These are phyloP conservation scores for Toxotes jaculatrix DNA, from an alignment of 2,113 vertebrate genomes.

Conservation along the genomic window DNA sequence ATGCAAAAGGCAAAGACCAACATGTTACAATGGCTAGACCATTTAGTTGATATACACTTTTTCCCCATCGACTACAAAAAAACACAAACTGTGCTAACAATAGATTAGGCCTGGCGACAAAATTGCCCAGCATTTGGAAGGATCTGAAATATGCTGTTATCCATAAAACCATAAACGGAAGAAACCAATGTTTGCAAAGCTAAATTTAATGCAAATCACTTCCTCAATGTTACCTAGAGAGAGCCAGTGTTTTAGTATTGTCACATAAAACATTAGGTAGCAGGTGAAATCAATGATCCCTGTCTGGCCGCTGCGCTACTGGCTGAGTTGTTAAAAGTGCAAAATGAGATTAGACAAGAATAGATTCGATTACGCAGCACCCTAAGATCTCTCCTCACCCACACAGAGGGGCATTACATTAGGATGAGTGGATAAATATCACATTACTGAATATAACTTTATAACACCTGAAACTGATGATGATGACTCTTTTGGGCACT, in stretches of 20 bases:
- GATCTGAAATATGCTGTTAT: neutral
- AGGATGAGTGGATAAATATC: conserved; percentile 60
- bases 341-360: conserved; percentile 67
- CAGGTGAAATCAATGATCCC: conserved; percentile 37
- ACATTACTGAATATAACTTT: conserved; percentile 56
- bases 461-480: conserved; percentile 14
- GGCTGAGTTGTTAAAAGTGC: conserved; percentile 41
- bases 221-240: neutral
- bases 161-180: neutral
- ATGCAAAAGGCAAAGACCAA: neutral
- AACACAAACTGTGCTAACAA: neutral
- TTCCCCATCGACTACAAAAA: neutral
- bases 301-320: conserved; percentile 12
- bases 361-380: conserved; percentile 59
- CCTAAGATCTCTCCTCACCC: conserved; percentile 26
- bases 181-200: neutral
- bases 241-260: neutral
- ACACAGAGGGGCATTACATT: conserved; percentile 40
- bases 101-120: neutral
- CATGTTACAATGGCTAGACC: neutral
- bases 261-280: conserved; percentile 11
- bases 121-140: neutral
- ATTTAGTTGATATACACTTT: neutral
- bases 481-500: conserved; percentile 33
- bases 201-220: neutral